A percentile compares a stretch with the other conserved stretches of the same genome.
Evolutionary conservation across 2,797 vertebrate genomes (phyloP).

Genomic region (Lepus oiostolus): DNA sequence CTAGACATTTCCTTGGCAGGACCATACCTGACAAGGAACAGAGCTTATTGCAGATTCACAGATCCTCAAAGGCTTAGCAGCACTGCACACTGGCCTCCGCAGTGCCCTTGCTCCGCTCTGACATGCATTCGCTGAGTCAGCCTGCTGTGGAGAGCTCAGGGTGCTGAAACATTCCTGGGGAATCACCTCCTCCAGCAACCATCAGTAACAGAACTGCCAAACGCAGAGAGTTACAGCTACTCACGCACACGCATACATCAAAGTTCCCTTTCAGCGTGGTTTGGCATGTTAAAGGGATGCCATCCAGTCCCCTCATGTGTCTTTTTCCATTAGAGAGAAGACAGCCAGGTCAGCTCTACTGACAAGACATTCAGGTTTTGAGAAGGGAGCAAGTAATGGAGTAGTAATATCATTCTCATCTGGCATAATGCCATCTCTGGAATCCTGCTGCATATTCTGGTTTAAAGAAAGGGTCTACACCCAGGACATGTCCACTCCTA

Average conservation of each 20-base stretch:
- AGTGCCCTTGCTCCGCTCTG: constrained; percentile 3
- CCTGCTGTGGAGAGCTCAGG: constrained; percentile 39
- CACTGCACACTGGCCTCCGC: background rate
- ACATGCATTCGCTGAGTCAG: constrained; percentile 65
- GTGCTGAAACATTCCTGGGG: constrained; percentile 13
- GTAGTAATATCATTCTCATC: background rate
- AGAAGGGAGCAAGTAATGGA: background rate
- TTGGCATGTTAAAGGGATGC: constrained; percentile 6
- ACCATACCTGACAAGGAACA: constrained; percentile 7
- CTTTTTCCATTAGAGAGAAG: background rate
- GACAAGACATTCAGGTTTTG: background rate
- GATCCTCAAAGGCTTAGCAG: constrained; percentile 49
- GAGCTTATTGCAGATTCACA: constrained; percentile 42
- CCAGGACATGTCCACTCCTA: background rate
- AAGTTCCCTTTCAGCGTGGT: background rate
- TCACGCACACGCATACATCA: constrained; percentile 17
- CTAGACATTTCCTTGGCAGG: constrained; percentile 66
- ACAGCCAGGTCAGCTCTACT: background rate
- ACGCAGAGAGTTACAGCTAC: constrained; percentile 30
- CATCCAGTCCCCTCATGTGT: background rate
- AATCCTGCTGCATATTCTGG: background rate
- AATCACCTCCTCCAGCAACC: constrained; percentile 64
- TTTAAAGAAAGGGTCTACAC: constrained; percentile 22
- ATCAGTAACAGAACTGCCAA: constrained; percentile 59
- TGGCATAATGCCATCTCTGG: background rate